A percentile compares a stretch with the other conserved stretches of the same genome.
Evolutionary conservation across 2,113 vertebrate genomes (phyloP).

Genomic region (Neolamprologus sp.): DNA sequence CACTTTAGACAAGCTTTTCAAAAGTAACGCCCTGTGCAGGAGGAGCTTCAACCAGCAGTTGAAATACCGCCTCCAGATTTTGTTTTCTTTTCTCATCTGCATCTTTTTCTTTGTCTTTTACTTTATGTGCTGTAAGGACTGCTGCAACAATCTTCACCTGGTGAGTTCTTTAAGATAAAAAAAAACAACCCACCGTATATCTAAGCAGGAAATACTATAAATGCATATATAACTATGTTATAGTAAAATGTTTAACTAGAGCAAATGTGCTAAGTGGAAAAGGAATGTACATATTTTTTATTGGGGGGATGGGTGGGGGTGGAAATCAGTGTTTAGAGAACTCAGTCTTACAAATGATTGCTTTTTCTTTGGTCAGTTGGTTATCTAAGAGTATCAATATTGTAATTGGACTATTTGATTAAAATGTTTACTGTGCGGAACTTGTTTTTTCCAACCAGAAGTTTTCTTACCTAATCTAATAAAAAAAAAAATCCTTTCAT

Average conservation of each 20-base stretch:
- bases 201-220: fast-evolving
- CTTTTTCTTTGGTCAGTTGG: neutral
- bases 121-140: fast-evolving
- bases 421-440: fast-evolving
- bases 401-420: fast-evolving
- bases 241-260: neutral
- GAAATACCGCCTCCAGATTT: too few species aligned
- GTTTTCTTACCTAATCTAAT: too few species aligned
- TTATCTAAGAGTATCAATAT: fast-evolving
- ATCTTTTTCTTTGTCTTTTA: fast-evolving
- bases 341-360: fast-evolving
- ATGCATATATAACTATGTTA: fast-evolving
- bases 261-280: fast-evolving
- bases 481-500: too few species aligned
- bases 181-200: too few species aligned
- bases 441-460: fast-evolving
- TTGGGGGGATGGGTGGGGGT: too few species aligned
- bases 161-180: fast-evolving
- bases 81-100: fast-evolving
- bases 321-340: neutral
- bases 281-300: neutral
- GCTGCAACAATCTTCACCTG: fast-evolving
- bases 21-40: neutral
- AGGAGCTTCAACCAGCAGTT: neutral
- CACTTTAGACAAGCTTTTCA: neutral